Conservation (phyloP, 2,797 vertebrate genomes). For the Cyclopterus lumpus region DNA sequence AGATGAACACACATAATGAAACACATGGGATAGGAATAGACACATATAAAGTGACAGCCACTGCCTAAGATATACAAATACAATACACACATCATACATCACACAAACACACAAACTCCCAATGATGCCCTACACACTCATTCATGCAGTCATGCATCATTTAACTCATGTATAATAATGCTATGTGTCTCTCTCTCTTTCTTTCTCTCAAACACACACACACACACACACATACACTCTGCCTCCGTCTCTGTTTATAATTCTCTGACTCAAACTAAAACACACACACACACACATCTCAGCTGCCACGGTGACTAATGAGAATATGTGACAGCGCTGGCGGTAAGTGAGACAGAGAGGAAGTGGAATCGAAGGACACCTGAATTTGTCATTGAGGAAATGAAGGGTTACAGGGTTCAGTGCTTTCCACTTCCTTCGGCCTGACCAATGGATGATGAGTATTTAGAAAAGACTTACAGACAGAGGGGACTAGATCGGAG, state of each 20-base stretch:
- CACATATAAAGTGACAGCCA: not conserved
- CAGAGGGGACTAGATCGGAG: slow-evolving; percentile 25
- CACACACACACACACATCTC: slow-evolving; percentile 19
- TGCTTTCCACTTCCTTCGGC: slow-evolving; percentile 46
- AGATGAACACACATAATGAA: not conserved
- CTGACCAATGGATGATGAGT: slow-evolving; percentile 60
- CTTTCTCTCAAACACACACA: slow-evolving; percentile 12
- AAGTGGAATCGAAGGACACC: slow-evolving; percentile 72
- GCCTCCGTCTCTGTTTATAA: slow-evolving; percentile 26
- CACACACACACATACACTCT: slow-evolving; percentile 10
- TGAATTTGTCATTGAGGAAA: slow-evolving; percentile 77
- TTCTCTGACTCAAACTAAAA: slow-evolving; percentile 37
- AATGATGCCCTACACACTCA: not conserved
- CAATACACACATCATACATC: not conserved
- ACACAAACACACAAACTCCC: slow-evolving; percentile 9
- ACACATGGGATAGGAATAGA: not conserved
- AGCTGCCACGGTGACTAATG: slow-evolving; percentile 74
- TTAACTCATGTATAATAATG: slow-evolving; percentile 35
- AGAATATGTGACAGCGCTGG: slow-evolving; percentile 66
- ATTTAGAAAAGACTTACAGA: slow-evolving; percentile 38
- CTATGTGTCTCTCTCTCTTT: slow-evolving; percentile 15
- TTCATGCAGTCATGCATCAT: slow-evolving; percentile 29
- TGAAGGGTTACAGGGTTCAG: slow-evolving; percentile 60
- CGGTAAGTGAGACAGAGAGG: slow-evolving; percentile 72
- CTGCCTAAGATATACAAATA: not conserved